These are phyloP conservation scores for Napeogenes inachia DNA, from an alignment of 2,888 invertebrate genomes.

Conservation along the genomic window DNA sequence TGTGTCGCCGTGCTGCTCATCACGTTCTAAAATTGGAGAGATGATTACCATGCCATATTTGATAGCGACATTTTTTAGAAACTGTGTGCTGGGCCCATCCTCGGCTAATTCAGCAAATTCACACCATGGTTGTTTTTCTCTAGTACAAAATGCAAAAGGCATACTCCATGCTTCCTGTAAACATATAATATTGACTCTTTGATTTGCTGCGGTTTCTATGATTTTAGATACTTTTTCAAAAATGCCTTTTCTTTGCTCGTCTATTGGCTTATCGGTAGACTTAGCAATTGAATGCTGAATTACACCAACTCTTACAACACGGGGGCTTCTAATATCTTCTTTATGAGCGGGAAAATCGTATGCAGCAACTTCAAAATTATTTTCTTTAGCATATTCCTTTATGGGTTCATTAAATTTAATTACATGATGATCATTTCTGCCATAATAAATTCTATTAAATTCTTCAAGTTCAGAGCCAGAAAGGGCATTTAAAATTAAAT, in stretches of 20 bases:
- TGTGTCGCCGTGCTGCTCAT: constrained; percentile 88
- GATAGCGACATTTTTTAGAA: constrained; percentile 86
- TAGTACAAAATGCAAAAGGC: constrained; percentile 99
- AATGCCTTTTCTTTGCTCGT: constrained; percentile 86
- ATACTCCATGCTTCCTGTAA: constrained; percentile 99
- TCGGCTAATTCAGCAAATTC: constrained; percentile 96
- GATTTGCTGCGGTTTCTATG: constrained; percentile 85
- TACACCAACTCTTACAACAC: constrained; percentile 87
- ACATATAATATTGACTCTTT: constrained; percentile 92
- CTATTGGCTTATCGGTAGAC: constrained; percentile 85
- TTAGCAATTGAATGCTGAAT: constrained; percentile 91
- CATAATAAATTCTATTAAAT: constrained; percentile 87
- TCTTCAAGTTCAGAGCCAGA: constrained; percentile 76
- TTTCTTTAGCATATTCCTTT: constrained; percentile 60
- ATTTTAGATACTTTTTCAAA: constrained; percentile 84
- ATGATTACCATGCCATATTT: constrained; percentile 95
- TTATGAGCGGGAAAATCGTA: constrained; percentile 82
- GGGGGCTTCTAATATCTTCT: constrained; percentile 84
- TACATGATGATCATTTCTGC: constrained; percentile 78
- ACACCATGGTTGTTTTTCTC: constrained; percentile 97
- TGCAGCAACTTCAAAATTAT: constrained; percentile 85
- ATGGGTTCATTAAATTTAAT: constrained; percentile 74
- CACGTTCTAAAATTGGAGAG: constrained; percentile 96
- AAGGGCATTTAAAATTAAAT: constrained; percentile 45
- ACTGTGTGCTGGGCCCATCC: constrained; percentile 89